Evolutionary conservation across 2,797 vertebrate species (phyloP).

Genomic region (Myotis planiceps): DNA sequence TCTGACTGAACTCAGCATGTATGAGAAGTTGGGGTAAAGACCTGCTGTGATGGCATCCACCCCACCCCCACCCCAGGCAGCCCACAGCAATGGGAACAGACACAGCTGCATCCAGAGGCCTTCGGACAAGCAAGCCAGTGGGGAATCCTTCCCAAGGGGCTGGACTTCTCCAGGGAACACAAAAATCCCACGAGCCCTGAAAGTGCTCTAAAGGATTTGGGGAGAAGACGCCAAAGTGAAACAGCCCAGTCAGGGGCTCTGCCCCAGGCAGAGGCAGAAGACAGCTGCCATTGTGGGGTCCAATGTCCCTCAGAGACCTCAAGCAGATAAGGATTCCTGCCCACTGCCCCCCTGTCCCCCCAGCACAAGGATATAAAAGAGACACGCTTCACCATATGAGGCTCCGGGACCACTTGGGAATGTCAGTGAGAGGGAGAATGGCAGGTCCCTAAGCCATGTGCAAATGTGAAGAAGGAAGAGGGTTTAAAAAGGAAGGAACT

Average conservation of each 20-base stretch:
- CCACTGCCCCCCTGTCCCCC: background rate
- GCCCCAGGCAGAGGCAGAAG: conserved; percentile 2
- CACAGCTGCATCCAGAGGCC: background rate
- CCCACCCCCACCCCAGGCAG: background rate
- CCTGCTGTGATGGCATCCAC: background rate
- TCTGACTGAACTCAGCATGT: background rate
- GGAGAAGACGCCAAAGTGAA: background rate
- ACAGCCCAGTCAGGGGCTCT: background rate
- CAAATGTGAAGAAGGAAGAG: conserved; percentile 69
- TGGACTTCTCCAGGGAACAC: background rate
- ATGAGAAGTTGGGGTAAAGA: background rate
- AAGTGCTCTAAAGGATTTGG: conserved; percentile 27
- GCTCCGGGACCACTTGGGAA: conserved; percentile 59
- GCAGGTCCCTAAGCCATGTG: conserved; percentile 77
- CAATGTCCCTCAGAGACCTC: conserved; percentile 36
- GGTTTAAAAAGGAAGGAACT: conserved; percentile 68
- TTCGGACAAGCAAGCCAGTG: background rate
- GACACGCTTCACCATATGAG: conserved; percentile 69
- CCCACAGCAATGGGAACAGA: background rate
- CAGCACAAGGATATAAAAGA: conserved; percentile 33
- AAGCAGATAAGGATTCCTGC: conserved; percentile 24
- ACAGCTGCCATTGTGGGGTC: conserved; percentile 7
- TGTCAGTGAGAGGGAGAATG: conserved; percentile 27
- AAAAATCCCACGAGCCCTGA: background rate
- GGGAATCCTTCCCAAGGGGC: background rate